phyloP scores from a whole-genome alignment of 92 coral and sea anemone genomes.

The Palythoa heliodiscus region DNA sequence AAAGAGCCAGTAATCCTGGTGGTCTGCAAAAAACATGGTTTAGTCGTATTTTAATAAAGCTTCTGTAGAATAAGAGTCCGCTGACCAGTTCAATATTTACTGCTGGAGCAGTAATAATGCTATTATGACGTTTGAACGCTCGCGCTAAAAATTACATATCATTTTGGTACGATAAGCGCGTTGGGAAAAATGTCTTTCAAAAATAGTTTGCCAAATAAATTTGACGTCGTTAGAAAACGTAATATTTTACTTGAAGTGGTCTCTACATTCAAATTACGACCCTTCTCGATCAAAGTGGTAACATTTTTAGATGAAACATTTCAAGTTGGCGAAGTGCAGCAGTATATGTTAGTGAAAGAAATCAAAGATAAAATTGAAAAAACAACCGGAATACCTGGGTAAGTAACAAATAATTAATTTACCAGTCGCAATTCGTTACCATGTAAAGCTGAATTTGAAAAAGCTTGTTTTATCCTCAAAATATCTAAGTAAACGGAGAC shows the following conservation, averaged over 20 bases:
- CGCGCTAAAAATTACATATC: neutral
- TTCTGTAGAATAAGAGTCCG: too few species aligned
- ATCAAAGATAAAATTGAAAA: conserved; percentile 22
- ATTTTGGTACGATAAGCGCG: too few species aligned
- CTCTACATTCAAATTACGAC: neutral
- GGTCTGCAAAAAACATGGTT: too few species aligned
- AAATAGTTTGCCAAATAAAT: neutral
- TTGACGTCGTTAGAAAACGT: conserved; percentile 8
- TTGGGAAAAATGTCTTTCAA: neutral
- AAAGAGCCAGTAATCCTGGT: too few species aligned
- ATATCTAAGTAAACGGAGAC: too few species aligned
- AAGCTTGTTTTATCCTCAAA: too few species aligned
- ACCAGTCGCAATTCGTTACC: neutral
- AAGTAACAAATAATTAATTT: neutral
- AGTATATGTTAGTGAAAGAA: neutral
- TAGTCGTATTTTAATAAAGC: too few species aligned
- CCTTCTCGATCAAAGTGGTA: conserved; percentile 3
- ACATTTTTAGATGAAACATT: conserved; percentile 30
- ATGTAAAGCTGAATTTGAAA: too few species aligned
- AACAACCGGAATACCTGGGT: conserved; percentile 38
- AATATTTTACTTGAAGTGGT: neutral
- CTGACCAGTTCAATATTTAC: too few species aligned
- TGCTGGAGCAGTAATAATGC: too few species aligned
- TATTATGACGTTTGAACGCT: neutral
- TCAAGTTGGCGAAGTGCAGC: neutral